Evolutionary conservation across 2,888 invertebrate genomes (phyloP).

Genomic region (Cylindroiulus punctatus): DNA sequence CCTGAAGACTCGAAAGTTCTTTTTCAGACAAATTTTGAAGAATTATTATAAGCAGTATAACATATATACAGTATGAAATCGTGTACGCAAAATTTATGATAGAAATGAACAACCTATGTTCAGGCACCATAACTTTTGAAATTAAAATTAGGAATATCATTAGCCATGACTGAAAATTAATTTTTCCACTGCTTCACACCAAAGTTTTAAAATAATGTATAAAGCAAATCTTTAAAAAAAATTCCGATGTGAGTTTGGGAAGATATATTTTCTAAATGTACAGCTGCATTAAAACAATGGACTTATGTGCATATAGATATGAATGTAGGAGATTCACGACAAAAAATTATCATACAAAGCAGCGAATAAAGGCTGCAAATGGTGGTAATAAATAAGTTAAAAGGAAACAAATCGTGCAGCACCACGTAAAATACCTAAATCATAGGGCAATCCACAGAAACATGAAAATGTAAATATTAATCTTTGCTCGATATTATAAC

Average conservation of each 20-base stretch:
- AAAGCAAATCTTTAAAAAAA: conserved; percentile 10
- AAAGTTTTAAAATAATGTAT: conserved; percentile 20
- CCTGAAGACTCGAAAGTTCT: background rate
- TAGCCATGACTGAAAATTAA: background rate
- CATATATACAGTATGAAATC: conserved; percentile 10
- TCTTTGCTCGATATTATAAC: background rate
- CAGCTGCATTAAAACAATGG: background rate
- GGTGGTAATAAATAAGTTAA: conserved; percentile 37
- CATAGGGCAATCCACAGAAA: conserved; percentile 14
- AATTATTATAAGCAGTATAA: background rate
- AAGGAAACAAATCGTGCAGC: background rate
- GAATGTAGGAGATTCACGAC: conserved; percentile 30
- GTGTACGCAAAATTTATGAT: background rate
- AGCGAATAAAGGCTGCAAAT: conserved; percentile 19
- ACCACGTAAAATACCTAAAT: conserved; percentile 8
- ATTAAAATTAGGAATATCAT: conserved; percentile 3
- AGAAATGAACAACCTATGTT: background rate
- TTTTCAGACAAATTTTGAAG: background rate
- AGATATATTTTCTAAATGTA: conserved; percentile 23
- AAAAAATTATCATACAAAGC: conserved; percentile 36
- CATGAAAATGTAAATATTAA: background rate
- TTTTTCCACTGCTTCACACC: background rate
- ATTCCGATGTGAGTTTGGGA: background rate
- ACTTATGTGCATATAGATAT: conserved; percentile 1
- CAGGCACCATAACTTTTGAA: background rate